Percentiles rank a stretch among this genome's conserved stretches.
Evolutionary conservation across 2,888 invertebrate species (phyloP).

Genomic region (Callyntrura guangdongensis): DNA sequence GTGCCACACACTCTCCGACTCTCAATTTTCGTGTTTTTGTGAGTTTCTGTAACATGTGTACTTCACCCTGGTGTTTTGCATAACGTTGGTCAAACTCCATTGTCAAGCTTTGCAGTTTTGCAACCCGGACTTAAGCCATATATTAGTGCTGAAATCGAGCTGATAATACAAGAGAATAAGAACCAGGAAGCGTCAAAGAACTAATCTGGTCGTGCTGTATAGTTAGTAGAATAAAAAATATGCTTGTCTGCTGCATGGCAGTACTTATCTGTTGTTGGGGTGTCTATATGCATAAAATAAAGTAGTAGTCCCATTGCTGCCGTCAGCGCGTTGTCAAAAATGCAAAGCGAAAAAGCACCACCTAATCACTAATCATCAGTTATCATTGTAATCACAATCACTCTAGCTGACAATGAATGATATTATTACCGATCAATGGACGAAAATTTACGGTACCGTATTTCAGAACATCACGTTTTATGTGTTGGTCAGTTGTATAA

Average conservation of each 20-base stretch:
- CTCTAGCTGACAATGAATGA: conserved; percentile 6
- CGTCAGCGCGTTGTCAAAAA: conserved; percentile 17
- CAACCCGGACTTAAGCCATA: background rate
- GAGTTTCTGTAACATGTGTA: no score
- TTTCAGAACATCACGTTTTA: background rate
- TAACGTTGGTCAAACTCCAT: no score
- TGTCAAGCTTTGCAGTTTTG: background rate
- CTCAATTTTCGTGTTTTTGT: no score
- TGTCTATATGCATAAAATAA: background rate
- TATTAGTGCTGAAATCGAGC: background rate
- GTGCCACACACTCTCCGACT: no score
- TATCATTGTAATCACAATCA: background rate
- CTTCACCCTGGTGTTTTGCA: no score
- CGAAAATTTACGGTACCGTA: conserved; percentile 33
- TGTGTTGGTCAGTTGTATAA: background rate
- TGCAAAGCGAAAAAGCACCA: background rate
- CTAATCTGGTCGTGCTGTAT: background rate
- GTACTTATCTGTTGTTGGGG: background rate
- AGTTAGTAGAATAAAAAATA: background rate
- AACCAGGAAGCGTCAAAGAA: conserved; percentile 26
- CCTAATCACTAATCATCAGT: background rate
- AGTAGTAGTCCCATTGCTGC: background rate
- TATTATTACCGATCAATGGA: background rate
- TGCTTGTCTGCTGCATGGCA: background rate
- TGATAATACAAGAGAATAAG: background rate